Base-by-base conservation (phyloP, 1,140 invertebrate genomes). In the Phortica variegata region DNA sequence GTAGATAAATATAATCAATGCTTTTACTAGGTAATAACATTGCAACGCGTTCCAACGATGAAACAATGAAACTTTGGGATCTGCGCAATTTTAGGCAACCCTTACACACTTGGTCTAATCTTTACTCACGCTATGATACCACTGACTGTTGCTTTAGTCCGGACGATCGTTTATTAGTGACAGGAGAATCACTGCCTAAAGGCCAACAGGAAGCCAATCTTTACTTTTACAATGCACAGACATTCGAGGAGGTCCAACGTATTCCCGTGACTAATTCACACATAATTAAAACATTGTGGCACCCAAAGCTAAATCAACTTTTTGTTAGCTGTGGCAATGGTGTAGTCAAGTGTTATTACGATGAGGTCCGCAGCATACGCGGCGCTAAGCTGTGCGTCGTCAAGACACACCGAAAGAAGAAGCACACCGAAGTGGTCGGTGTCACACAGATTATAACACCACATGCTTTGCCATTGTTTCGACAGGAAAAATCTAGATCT, bases 361-460 rank as follows among this genome's bases (percentile, higher is more conserved):
- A 97, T 76, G 84, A 89, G 2, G 84, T 88, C 44, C 81, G 84
- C 39, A 95, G 91, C 76, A 79, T 92, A 29, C 80, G 95, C 31
- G 96, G 96, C 2, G 96, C 95, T 0, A 92, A 93, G 66, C 76
- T 97, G 5, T 97, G 95, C 75, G 87, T 90, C 8, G 84, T 88
- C 0, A 95, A 95, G 77, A 86, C 84, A 0, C 83, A 87, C 61
- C 82, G 84, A 39, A 91, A 90, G 73, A 84, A 85, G 16, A 88
- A 89, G 57, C 85, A 89, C 4, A 83, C 87, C 1, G 93, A 97
- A 76, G 85, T 96, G 47, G 84, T 97, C 34, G 88, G 89, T 32
- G 86, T 88, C 0, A 90, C 94, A 50, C 91, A 97, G 65, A 93
- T 98, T n/a, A 95, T 98, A 12, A 97, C 95, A 2, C 95, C 97